Conservation (phyloP, 2,113 vertebrate species). For the Nothobranchius furzeri region DNA sequence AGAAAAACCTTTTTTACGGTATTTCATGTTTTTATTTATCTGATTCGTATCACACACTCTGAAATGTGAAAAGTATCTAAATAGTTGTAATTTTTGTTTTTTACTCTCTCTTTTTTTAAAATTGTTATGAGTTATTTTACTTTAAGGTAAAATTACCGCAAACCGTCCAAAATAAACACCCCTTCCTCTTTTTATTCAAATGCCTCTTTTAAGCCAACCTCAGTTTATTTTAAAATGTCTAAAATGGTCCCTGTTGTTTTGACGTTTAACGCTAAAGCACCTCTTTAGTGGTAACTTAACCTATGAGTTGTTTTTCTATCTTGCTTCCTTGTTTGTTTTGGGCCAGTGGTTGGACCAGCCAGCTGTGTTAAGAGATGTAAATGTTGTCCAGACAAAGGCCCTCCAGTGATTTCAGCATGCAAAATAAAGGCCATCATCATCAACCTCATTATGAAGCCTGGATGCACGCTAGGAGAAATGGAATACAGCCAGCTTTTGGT, state of each 20-base stretch:
- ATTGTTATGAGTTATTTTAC: too few relatives aligned
- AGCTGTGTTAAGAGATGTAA: constrained; percentile 82
- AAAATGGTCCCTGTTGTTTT: constrained; percentile 69
- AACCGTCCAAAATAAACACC: constrained; percentile 48
- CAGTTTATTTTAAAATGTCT: constrained; percentile 68
- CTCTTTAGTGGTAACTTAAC: constrained; percentile 78
- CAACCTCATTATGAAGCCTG: constrained; percentile 25
- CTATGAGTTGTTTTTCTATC: constrained; percentile 65
- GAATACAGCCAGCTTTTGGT: too few relatives aligned
- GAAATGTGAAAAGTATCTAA: too few relatives aligned
- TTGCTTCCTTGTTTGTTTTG: constrained; percentile 73
- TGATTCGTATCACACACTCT: too few relatives aligned
- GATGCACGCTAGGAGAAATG: constrained; percentile 30
- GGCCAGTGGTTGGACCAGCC: constrained; percentile 66
- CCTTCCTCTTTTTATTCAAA: constrained; percentile 67
- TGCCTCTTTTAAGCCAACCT: constrained; percentile 43
- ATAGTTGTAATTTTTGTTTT: not conserved
- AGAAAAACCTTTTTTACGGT: not conserved
- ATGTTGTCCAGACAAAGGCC: constrained; percentile 67
- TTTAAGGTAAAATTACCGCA: constrained; percentile 12
- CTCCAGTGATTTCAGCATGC: constrained; percentile 75
- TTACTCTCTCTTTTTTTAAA: not conserved
- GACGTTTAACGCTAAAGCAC: constrained; percentile 67
- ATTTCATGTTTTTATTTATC: not conserved
- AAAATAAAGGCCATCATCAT: constrained; percentile 65